These are phyloP conservation scores for Psammodynastes pulverulentus DNA, from an alignment of 2,113 vertebrate species.

Conservation along the genomic window DNA sequence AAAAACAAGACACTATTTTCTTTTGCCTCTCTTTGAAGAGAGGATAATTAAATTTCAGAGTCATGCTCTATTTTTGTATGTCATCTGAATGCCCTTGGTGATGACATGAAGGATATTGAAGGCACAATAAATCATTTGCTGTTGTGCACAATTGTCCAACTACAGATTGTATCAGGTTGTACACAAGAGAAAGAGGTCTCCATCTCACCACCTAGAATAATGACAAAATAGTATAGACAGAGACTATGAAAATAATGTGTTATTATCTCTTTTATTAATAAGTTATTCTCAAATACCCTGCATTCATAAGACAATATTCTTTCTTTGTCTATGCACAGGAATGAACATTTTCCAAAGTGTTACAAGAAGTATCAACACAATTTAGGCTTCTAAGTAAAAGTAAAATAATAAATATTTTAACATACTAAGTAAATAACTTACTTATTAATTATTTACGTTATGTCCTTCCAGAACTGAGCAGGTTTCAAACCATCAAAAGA, in stretches of 20 bases:
- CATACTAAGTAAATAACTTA: not conserved
- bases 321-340: not conserved
- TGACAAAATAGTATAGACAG: not conserved
- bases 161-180: not conserved
- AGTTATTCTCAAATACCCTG: not conserved
- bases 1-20: not conserved
- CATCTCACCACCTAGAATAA: not conserved
- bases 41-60: not conserved
- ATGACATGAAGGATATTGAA: not conserved
- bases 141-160: not conserved
- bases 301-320: not conserved
- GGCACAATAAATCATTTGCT: not conserved
- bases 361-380: not conserved
- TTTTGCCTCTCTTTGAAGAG: not conserved
- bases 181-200: not conserved
- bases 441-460: not conserved
- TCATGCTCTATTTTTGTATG: not conserved
- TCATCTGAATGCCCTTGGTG: slow-evolving; percentile 17
- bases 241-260: not conserved
- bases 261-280: not conserved
- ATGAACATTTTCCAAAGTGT: not conserved
- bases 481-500: not conserved
- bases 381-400: not conserved
- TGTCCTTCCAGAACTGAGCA: not conserved
- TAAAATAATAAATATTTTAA: not conserved